Evolutionary conservation across 1,140 invertebrate species (phyloP), one percentile per base, ranked within the genome.

Genomic region (Manduca sexta): DNA sequence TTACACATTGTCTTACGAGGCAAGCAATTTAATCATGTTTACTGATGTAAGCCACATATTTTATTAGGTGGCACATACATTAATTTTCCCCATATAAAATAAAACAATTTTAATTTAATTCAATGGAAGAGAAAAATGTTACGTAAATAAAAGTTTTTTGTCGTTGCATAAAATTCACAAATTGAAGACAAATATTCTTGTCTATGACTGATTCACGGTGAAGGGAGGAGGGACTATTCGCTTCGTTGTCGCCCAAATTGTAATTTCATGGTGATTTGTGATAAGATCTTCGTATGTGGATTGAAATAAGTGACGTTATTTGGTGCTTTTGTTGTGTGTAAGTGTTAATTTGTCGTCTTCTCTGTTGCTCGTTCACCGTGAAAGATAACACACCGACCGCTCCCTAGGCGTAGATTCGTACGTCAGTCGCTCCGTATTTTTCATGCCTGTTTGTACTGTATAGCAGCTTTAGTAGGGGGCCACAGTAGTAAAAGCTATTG

Each of bases 401-500:
- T 84, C 81, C 81, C 81, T 74, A 68, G 71, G 70, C 69, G 64
- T 76, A 74, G 64, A 76, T 68, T 73, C 74, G 70, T 74, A 80
- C 75, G 77, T 82, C 78, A 84, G 70, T 77, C 71, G 66, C 64
- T 60, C 70, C 71, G 65, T 84, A 84, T 84, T 84, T 81, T 79
- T 81, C 78, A 76, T 78, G 71, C 74, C 54, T 70, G 76, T 82
- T 83, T 81, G 78, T 83, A 80, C 75, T 80, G 79, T 73, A 70
- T 83, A 83, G 76, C 79, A 75, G 73, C 74, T 64, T 68, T 74
- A 81, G 70, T 79, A 75, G 75, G 66, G 35, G 70, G 72, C 74
- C 69, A 74, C 76, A 72, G 75, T 84, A 82, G 78, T 84, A 83
- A 84, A 83, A 84, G 81, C 81, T 81, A 69, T 84, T 84, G 78